Conservation (phyloP, 2,113 vertebrate genomes). For the Lampris megalopsis region DNA sequence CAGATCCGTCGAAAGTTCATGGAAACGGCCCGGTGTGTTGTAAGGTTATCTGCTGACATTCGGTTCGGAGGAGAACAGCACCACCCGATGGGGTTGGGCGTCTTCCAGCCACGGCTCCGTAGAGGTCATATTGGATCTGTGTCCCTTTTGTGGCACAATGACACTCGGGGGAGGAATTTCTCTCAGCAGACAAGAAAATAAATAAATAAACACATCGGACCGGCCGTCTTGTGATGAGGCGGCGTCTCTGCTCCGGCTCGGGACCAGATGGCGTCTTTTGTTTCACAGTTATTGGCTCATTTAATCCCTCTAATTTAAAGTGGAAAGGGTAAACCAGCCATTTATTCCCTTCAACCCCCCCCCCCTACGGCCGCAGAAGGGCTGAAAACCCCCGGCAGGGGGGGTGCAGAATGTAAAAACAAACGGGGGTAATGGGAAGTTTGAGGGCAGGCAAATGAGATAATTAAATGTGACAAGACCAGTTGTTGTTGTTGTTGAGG, state of each 20-base stretch:
- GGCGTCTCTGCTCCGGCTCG: background rate
- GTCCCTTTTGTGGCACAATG: background rate
- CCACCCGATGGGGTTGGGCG: slow-evolving; percentile 61
- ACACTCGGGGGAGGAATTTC: slow-evolving; percentile 22
- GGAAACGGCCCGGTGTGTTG: slow-evolving; percentile 40
- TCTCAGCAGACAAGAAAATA: slow-evolving; percentile 25
- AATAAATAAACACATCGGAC: background rate
- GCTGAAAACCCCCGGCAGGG: too few relatives aligned
- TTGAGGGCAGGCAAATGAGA: too few relatives aligned
- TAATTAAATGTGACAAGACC: too few relatives aligned
- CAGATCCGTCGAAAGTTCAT: slow-evolving; percentile 48
- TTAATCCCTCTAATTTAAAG: slow-evolving; percentile 6
- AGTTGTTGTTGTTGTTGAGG: too few relatives aligned
- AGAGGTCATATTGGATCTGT: background rate
- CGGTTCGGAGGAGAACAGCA: slow-evolving; percentile 57
- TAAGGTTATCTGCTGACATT: slow-evolving; percentile 33
- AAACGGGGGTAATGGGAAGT: too few relatives aligned
- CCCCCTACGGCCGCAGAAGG: too few relatives aligned
- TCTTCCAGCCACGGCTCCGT: slow-evolving; percentile 24
- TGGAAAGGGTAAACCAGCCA: too few relatives aligned
- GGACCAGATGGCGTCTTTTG: slow-evolving; percentile 19
- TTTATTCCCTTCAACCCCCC: too few relatives aligned
- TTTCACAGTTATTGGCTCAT: slow-evolving; percentile 17
- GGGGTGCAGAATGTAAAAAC: too few relatives aligned
- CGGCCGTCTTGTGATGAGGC: slow-evolving; percentile 11